Base-by-base conservation (phyloP, 2,797 vertebrate genomes). In the Lacerta agilis region DNA sequence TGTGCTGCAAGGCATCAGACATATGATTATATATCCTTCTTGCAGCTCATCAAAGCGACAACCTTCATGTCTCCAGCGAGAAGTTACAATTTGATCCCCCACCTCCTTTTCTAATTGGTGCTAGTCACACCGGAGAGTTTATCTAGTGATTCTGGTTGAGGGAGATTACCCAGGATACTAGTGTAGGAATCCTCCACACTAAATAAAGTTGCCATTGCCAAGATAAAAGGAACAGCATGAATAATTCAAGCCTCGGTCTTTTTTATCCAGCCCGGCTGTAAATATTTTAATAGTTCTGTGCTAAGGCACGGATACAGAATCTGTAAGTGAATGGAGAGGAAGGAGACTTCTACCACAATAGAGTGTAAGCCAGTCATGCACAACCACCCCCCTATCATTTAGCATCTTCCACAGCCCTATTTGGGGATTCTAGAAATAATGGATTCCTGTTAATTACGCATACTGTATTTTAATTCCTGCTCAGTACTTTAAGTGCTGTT, bases 161-260 rank as follows among this genome's bases (percentile, higher is more conserved):
- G 78, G 25, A 76, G 83, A 86, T 89, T 77, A 82, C 91, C 91
- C 88, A 66, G 94, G 89, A 94, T 82, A 86, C 41, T 78, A 41
- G 49, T 23, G 38, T 41, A 83, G 41, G 79, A 83, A 80, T 79
- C 64, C 75, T 76, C 91, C 91, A 79, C 33, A 86, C 88, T 91
- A 0, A 5, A 92, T 89, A 93, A 85, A 87, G 92, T 87, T 90
- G 86, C 85, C 87, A 23, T 36, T 89, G 95, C 92, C 92, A 86
- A 87, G 87, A 94, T 91, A 88, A 94, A 93, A 96, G 92, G 45
- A 89, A 92, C 90, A 87, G 86, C 72, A 87, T 96, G 89, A 95
- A 95, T 96, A 95, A 96, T 96, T 95, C 91, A 95, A 93, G 88
- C 1, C 66, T 49, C 45, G 64, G 87, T 88, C 89, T 89, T 86